A percentile compares a stretch with the other conserved stretches of the same genome.
phyloP scores from a whole-genome alignment of 2,888 invertebrate genomes.

The Meiosimyza decipiens region DNA sequence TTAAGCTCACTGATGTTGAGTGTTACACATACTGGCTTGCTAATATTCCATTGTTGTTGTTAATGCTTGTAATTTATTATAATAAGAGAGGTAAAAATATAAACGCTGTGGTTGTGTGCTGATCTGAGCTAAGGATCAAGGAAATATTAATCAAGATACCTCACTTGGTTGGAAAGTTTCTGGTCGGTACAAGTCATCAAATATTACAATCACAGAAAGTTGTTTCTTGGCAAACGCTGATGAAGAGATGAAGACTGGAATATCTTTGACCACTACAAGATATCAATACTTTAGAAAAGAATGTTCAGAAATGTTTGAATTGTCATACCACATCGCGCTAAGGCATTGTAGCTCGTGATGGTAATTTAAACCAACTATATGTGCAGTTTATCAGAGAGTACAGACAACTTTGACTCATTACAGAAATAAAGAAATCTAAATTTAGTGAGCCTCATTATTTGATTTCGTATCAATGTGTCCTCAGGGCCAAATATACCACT shows the following conservation, averaged over 20 bases:
- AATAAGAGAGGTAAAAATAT: too few species aligned
- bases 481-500: not conserved
- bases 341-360: conserved; percentile 27
- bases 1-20: too few species aligned
- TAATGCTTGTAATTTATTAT: too few species aligned
- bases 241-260: conserved; percentile 25
- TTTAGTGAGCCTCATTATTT: not conserved
- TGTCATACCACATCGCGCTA: conserved; percentile 26
- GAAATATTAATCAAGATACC: conserved; percentile 42
- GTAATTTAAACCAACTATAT: conserved; percentile 27
- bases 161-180: conserved; percentile 39
- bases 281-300: not conserved
- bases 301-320: conserved; percentile 25
- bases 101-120: too few species aligned
- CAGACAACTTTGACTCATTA: not conserved
- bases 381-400: conserved; percentile 29
- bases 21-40: too few species aligned
- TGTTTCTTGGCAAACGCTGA: conserved; percentile 1
- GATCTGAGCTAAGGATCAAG: too few species aligned
- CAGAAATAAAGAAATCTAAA: not conserved
- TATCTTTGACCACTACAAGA: conserved; percentile 30
- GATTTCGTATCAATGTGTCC: not conserved
- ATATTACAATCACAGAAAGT: not conserved
- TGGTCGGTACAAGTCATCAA: conserved; percentile 26
- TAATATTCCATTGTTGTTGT: too few species aligned